A percentile compares a stretch with the other conserved stretches of the same genome.
Evolutionary conservation across 2,888 invertebrate species (phyloP).

Genomic region (Pammene fasciana): DNA sequence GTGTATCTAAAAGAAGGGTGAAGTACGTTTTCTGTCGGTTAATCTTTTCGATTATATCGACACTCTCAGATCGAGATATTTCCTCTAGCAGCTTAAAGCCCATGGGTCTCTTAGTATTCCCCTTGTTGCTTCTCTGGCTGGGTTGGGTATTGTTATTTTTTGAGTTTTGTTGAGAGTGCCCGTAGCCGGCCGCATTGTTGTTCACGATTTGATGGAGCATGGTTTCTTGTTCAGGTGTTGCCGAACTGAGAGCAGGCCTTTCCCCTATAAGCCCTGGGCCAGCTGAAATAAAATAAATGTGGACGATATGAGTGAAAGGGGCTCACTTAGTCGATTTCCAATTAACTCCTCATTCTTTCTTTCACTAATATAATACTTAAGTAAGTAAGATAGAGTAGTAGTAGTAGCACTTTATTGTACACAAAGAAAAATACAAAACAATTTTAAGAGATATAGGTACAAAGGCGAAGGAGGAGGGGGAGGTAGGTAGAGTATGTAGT

Average conservation of each 20-base stretch:
- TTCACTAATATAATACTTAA: too few species aligned
- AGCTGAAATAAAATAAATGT: constrained; percentile 23
- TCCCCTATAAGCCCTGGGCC: constrained; percentile 10
- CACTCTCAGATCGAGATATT: constrained; percentile 59
- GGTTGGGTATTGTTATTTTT: background rate
- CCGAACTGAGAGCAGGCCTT: constrained; percentile 5
- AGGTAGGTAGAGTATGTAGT: too few species aligned
- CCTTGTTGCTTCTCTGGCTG: background rate
- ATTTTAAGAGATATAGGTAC: too few species aligned
- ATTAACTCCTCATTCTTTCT: too few species aligned
- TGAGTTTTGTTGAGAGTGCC: background rate
- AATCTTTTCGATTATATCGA: constrained; percentile 63
- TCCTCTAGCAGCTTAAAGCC: constrained; percentile 62
- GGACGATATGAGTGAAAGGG: background rate
- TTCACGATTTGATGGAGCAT: constrained; percentile 17
- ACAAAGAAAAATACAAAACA: too few species aligned
- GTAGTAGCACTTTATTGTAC: too few species aligned
- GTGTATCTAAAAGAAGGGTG: constrained; percentile 57
- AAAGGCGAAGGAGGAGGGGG: too few species aligned
- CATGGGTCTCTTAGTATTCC: constrained; percentile 38
- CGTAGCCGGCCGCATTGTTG: background rate
- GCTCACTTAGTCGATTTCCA: too few species aligned
- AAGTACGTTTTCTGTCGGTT: constrained; percentile 61
- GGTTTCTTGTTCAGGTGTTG: constrained; percentile 3
- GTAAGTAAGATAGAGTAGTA: too few species aligned